Conservation (phyloP, 2,888 invertebrate genomes). For the Micoletzkya japonica region DNA sequence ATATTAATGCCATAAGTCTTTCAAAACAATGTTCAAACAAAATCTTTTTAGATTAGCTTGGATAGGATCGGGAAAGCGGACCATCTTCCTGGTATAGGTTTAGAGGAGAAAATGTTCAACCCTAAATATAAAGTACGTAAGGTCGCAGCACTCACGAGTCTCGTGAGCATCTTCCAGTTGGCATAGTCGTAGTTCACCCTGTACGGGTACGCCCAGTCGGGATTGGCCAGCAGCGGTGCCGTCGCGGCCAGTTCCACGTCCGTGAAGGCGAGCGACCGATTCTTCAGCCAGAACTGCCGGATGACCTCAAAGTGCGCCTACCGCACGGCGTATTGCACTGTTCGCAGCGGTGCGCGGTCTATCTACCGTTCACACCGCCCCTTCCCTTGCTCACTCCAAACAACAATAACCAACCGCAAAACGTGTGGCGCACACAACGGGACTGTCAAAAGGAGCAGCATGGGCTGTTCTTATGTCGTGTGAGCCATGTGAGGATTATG, state of each 20-base stretch:
- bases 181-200: slow-evolving; percentile 60
- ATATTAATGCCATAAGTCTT: not conserved
- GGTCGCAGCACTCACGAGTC: slow-evolving; percentile 37
- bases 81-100: too few relatives aligned
- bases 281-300: slow-evolving; percentile 61
- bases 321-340: not conserved
- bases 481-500: too few relatives aligned
- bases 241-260: slow-evolving; percentile 54
- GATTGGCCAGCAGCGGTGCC: slow-evolving; percentile 58
- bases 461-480: too few relatives aligned
- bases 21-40: too few relatives aligned
- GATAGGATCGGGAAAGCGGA: too few relatives aligned
- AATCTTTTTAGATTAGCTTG: too few relatives aligned
- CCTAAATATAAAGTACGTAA: too few relatives aligned
- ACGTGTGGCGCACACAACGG: too few relatives aligned
- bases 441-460: too few relatives aligned
- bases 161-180: slow-evolving; percentile 60
- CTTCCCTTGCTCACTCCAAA: slow-evolving; percentile 7
- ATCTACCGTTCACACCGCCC: too few relatives aligned
- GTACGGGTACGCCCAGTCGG: slow-evolving; percentile 60
- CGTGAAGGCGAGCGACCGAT: slow-evolving; percentile 55
- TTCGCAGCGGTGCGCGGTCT: not conserved
- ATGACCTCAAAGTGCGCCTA: slow-evolving; percentile 38
- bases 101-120: too few relatives aligned
- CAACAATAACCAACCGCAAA: slow-evolving; percentile 1